Conservation (phyloP, 2,888 invertebrate genomes). For the Trichogramma evanescens region DNA sequence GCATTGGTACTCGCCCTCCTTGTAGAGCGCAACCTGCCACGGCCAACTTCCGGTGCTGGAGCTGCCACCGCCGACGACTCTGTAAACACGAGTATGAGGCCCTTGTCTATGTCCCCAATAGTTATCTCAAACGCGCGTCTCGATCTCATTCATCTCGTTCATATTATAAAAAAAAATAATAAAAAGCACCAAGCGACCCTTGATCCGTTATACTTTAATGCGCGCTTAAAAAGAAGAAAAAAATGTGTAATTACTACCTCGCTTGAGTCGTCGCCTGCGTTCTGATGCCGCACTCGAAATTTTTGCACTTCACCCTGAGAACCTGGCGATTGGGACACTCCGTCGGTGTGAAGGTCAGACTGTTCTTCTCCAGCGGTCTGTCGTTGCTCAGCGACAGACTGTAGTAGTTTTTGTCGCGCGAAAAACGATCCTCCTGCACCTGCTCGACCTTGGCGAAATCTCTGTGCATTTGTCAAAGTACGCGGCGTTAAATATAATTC, state of each 20-base stretch:
- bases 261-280: conserved; percentile 60
- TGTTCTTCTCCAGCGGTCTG: conserved; percentile 52
- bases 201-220: conserved; percentile 3
- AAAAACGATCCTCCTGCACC: conserved; percentile 32
- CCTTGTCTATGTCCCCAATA: conserved; percentile 16
- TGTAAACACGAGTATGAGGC: conserved; percentile 46
- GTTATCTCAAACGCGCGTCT: background rate
- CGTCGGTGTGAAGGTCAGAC: conserved; percentile 61
- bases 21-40: conserved; percentile 80
- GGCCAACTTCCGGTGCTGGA: conserved; percentile 74
- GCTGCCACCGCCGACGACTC: conserved; percentile 75
- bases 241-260: conserved; percentile 45
- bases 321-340: conserved; percentile 58
- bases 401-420: conserved; percentile 48
- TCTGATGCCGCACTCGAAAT: conserved; percentile 64
- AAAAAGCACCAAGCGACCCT: background rate
- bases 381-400: conserved; percentile 53
- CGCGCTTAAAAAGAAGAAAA: background rate
- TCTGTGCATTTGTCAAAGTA: conserved; percentile 29
- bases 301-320: conserved; percentile 61
- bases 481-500: background rate
- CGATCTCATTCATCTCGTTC: background rate
- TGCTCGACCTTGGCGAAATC: conserved; percentile 46
- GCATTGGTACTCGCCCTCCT: conserved; percentile 79
- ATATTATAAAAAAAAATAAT: background rate